These are phyloP conservation scores for Magallana gigas DNA, from an alignment of 1,140 invertebrate genomes.

Conservation along the genomic window DNA sequence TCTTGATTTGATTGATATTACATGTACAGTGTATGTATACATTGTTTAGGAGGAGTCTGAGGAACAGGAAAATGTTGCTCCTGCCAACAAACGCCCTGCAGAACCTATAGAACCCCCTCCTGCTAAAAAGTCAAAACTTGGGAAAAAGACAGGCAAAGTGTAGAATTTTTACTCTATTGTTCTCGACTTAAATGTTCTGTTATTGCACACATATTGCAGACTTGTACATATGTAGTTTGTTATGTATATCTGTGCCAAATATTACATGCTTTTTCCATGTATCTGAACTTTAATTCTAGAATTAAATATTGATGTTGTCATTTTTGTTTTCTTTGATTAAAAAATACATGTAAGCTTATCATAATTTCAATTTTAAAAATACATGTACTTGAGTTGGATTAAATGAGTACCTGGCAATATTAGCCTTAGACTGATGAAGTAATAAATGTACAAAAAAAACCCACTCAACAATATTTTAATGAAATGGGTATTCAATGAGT, in stretches of 20 bases:
- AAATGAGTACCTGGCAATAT: too few relatives aligned
- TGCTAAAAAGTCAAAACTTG: background rate
- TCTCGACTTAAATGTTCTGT: background rate
- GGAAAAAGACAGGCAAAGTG: slow-evolving; percentile 1
- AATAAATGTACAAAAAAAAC: too few relatives aligned
- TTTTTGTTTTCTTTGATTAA: too few relatives aligned
- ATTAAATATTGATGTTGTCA: background rate
- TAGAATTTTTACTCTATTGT: background rate
- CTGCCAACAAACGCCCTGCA: background rate
- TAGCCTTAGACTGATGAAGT: too few relatives aligned
- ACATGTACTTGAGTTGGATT: too few relatives aligned
- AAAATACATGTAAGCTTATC: too few relatives aligned
- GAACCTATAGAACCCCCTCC: background rate
- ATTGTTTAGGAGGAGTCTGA: background rate
- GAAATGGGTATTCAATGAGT: too few relatives aligned
- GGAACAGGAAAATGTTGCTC: background rate
- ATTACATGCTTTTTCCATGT: background rate
- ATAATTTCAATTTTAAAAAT: too few relatives aligned
- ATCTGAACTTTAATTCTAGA: background rate
- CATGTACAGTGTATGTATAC: background rate
- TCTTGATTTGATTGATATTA: too few relatives aligned
- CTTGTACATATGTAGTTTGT: background rate
- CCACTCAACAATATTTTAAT: too few relatives aligned
- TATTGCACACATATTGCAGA: background rate
- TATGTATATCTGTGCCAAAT: slow-evolving; percentile 4